phyloP scores from a whole-genome alignment of 2,888 invertebrate genomes.

The Teleiodes luculella region DNA sequence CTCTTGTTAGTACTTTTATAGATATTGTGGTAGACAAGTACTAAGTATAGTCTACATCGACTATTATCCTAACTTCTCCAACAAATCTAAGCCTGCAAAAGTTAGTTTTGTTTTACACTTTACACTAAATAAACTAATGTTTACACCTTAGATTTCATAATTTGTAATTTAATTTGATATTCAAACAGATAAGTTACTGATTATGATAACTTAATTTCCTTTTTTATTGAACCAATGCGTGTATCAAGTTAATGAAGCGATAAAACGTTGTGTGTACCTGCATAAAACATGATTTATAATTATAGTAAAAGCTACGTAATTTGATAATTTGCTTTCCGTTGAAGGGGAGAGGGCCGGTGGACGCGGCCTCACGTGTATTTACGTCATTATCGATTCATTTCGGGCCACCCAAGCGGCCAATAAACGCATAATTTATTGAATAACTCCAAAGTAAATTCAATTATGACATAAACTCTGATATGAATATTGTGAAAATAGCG shows the following conservation, averaged over 20 bases:
- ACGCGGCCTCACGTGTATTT: not conserved
- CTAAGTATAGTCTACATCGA: too few relatives aligned
- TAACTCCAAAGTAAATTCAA: not conserved
- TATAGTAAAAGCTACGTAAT: conserved; percentile 36
- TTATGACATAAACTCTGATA: too few relatives aligned
- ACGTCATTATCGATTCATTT: conserved; percentile 3
- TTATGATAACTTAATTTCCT: not conserved
- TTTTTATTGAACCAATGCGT: conserved; percentile 14
- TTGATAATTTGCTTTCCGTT: conserved; percentile 42
- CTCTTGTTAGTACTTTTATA: not conserved
- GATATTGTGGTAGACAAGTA: too few relatives aligned
- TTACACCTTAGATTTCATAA: too few relatives aligned
- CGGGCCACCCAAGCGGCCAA: conserved; percentile 11
- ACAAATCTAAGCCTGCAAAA: too few relatives aligned
- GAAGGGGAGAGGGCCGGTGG: conserved; percentile 24
- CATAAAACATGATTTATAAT: conserved; percentile 27
- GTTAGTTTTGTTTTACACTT: too few relatives aligned
- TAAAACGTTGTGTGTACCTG: conserved; percentile 24
- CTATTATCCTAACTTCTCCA: too few relatives aligned
- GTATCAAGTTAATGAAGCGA: conserved; percentile 26
- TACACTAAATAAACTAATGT: too few relatives aligned
- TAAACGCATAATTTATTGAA: conserved; percentile 23
- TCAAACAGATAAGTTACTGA: not conserved
- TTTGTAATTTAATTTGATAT: too few relatives aligned
- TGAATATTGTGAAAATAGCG: too few relatives aligned